A percentile compares a stretch with the other conserved stretches of the same genome.
Conservation (phyloP, 2,888 invertebrate species). For the Agrotis puta region DNA sequence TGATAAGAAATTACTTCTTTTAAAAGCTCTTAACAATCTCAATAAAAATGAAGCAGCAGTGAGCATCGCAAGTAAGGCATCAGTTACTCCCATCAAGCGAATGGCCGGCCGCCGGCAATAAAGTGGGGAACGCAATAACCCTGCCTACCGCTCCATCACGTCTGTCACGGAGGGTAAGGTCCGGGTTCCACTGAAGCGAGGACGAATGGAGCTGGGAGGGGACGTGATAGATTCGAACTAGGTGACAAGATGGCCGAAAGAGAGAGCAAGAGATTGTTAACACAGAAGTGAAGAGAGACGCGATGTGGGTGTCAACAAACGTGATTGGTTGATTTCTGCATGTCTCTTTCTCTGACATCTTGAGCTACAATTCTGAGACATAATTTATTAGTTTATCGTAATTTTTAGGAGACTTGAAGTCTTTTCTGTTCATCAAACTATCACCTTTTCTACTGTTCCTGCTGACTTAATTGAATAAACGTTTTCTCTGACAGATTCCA, state of each 20-base stretch:
- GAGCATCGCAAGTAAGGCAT: constrained; percentile 6
- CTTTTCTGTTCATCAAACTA: too few relatives aligned
- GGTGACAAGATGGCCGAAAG: too few relatives aligned
- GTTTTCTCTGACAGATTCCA: too few relatives aligned
- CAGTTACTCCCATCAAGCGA: constrained; percentile 39
- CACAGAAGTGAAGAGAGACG: too few relatives aligned
- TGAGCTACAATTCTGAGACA: too few relatives aligned
- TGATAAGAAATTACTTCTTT: too few relatives aligned
- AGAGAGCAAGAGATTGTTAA: too few relatives aligned
- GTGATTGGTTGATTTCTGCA: background rate
- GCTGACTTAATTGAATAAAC: too few relatives aligned
- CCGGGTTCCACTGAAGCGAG: background rate
- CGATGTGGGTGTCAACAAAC: background rate
- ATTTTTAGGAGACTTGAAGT: too few relatives aligned
- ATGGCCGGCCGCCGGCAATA: constrained; percentile 48
- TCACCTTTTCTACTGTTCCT: too few relatives aligned
- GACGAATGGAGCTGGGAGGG: background rate
- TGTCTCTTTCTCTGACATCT: background rate
- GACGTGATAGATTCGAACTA: background rate
- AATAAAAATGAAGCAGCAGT: constrained; percentile 13
- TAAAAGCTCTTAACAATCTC: background rate
- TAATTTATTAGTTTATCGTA: too few relatives aligned
- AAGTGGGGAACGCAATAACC: constrained; percentile 49
- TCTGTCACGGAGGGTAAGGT: constrained; percentile 18
- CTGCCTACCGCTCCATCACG: constrained; percentile 35